These are phyloP conservation scores for Platorchestia sp. DNA, from an alignment of 1,140 invertebrate genomes.

Conservation along the genomic window DNA sequence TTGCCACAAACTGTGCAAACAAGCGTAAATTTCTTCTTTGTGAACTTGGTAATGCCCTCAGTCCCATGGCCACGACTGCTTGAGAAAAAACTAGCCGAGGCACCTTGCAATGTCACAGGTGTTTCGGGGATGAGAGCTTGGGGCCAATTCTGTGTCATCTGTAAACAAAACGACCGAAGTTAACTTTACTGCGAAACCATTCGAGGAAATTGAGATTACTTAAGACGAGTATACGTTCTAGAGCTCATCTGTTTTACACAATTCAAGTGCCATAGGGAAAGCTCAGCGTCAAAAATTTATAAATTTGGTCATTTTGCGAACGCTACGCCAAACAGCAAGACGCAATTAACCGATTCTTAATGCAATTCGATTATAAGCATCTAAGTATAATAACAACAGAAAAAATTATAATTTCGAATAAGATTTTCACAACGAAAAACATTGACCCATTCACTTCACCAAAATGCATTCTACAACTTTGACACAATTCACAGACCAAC, in stretches of 20 bases:
- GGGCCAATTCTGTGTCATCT: conserved; percentile 45
- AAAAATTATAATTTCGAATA: no score
- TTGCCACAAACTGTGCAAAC: conserved; percentile 66
- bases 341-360: background rate
- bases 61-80: background rate
- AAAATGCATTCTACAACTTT: no score
- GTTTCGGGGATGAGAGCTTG: conserved; percentile 9
- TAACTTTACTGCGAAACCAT: conserved; percentile 18
- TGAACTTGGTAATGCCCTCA: conserved; percentile 29
- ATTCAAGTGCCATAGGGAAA: background rate
- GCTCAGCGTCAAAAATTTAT: background rate
- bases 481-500: no score
- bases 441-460: no score
- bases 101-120: background rate
- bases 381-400: no score
- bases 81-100: background rate
- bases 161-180: conserved; percentile 42
- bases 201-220: background rate
- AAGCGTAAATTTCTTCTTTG: conserved; percentile 41
- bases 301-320: background rate
- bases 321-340: background rate
- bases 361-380: no score
- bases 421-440: no score
- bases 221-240: background rate
- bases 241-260: background rate